Conservation (phyloP, 2,797 vertebrate genomes). For the Hippocampus kuda region DNA sequence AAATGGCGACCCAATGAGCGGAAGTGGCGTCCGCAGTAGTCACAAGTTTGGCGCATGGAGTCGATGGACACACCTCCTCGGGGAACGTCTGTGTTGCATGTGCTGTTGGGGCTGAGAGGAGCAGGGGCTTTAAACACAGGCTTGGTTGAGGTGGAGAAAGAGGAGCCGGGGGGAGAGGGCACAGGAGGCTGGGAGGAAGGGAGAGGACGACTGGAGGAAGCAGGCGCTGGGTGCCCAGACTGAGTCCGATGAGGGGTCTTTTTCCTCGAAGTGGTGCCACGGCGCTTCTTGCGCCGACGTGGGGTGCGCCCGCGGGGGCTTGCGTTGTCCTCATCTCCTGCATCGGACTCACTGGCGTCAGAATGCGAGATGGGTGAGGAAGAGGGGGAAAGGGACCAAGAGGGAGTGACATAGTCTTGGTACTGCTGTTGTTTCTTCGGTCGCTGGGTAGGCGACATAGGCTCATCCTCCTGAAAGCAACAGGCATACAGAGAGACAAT, state of each 20-base stretch:
- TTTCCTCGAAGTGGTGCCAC: conserved; percentile 53
- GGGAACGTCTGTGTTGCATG: conserved; percentile 29
- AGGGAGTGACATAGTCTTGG: conserved; percentile 68
- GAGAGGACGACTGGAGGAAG: conserved; percentile 22
- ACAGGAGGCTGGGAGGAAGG: conserved; percentile 28
- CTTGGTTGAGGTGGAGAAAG: conserved; percentile 39
- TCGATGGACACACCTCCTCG: conserved; percentile 45
- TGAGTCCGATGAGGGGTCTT: conserved; percentile 49
- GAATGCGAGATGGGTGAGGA: conserved; percentile 71
- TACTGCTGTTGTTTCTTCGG: conserved; percentile 27
- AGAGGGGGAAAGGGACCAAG: conserved; percentile 72
- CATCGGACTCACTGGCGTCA: conserved; percentile 65
- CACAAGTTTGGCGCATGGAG: conserved; percentile 63
- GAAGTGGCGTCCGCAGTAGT: conserved; percentile 71
- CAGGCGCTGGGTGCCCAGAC: conserved; percentile 25
- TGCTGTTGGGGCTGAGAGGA: conserved; percentile 30
- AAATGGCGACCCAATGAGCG: conserved; percentile 69
- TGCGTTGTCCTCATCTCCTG: conserved; percentile 45
- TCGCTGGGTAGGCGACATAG: conserved; percentile 32
- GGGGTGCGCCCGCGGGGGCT: conserved; percentile 39
- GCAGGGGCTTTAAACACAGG: conserved; percentile 62
- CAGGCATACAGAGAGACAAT: background rate
- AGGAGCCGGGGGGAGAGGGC: conserved; percentile 41
- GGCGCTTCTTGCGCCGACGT: conserved; percentile 54
- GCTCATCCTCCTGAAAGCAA: conserved; percentile 54